Evolutionary conservation across 2,797 vertebrate species (phyloP).

Genomic region (Neomorphus geoffroyi): DNA sequence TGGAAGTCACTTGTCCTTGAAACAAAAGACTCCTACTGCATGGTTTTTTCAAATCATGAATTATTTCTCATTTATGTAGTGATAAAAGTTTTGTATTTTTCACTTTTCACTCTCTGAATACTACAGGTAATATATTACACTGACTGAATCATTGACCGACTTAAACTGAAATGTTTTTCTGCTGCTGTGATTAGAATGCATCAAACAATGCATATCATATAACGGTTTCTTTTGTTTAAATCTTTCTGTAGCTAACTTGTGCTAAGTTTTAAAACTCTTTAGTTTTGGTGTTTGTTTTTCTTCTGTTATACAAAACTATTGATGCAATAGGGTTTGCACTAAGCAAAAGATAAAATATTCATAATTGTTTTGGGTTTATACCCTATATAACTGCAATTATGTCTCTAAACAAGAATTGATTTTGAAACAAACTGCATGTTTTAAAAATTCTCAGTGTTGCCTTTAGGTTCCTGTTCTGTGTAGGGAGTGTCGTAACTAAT

Average conservation of each 20-base stretch:
- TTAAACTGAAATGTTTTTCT: background rate
- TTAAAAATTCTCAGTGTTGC: background rate
- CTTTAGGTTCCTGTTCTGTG: background rate
- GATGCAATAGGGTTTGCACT: background rate
- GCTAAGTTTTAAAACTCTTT: background rate
- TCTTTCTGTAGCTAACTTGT: background rate
- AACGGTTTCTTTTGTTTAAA: background rate
- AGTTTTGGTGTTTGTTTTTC: background rate
- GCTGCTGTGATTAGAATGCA: background rate
- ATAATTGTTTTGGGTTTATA: background rate
- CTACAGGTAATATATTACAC: background rate
- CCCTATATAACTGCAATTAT: background rate
- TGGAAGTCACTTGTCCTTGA: background rate
- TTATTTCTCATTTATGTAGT: background rate
- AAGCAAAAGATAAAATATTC: background rate
- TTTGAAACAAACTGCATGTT: conserved; percentile 29
- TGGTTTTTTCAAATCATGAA: background rate
- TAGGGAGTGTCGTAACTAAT: background rate
- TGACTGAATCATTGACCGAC: background rate
- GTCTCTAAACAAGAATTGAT: background rate
- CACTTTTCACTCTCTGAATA: background rate
- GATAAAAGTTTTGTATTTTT: background rate
- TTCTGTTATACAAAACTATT: background rate
- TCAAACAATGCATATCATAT: background rate
- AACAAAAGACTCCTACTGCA: background rate